Base-by-base conservation (phyloP, 2,888 invertebrate species). In the Autographa gamma region DNA sequence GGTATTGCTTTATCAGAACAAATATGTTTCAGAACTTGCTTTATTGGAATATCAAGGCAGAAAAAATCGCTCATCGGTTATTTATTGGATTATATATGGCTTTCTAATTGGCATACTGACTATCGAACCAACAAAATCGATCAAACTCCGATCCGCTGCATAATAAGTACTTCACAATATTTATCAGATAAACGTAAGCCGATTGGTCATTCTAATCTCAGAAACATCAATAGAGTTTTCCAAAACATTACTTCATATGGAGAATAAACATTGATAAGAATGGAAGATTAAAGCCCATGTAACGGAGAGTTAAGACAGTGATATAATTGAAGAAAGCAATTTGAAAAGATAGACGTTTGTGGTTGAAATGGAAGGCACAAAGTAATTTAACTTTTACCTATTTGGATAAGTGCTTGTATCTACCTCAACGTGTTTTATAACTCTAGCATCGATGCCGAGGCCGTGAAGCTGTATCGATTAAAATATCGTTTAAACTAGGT, bases 131-230 rank as follows among this genome's bases (percentile, higher is more conserved):
- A 66, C 63, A 65, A 75, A 83, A 91, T 93, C 91, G 90, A 93
- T 91, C 89, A 89, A 89, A 89, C 88, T 85, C 71, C 80, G 82
- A 86, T 87, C 85, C 74, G 69, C 71, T 83, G 73, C 69, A 73
- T 81, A 81, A 77, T 80, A 77, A 80, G 73, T 80, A 85, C 81
- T 81, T 83, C 79, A 85, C 80, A 76, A 83, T 77, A 79, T 66
- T 91, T 93, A 93, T 93, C 94, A 83, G 93, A 93, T 93, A 93
- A 91, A 84, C 74, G 77, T 86, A 85, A 90, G 86, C 88, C 86
- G 86, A 92, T 91, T 91, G 90, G 80, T 86, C 85, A 84, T 81
- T 86, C 86, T 88, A 90, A 90, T 92, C 91, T 89, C 88, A 73
- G 84, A 81, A 87, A 88, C 87, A 89, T 83, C 88, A 88, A 86